These are phyloP conservation scores for Alviniconcha marisindica DNA, from an alignment of 1,140 invertebrate species.

Conservation along the genomic window DNA sequence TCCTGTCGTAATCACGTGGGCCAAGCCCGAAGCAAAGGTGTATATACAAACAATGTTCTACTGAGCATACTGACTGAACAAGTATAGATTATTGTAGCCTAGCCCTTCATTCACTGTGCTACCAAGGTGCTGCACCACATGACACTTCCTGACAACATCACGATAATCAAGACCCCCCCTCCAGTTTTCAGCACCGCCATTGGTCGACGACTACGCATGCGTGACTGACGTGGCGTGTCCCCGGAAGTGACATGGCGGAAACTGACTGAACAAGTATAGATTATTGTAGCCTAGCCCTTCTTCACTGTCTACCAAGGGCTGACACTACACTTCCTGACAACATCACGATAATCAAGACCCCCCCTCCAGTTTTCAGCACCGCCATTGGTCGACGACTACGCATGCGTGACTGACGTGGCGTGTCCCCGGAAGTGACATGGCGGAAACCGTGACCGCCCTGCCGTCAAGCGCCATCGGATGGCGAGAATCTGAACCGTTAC, in stretches of 20 bases:
- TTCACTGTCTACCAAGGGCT: not conserved
- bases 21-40: no score
- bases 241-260: not conserved
- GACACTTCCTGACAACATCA: not conserved
- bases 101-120: not conserved
- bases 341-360: not conserved
- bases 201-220: not conserved
- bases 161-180: not conserved
- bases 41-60: no score
- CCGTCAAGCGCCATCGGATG: constrained; percentile 8
- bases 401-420: not conserved
- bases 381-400: not conserved
- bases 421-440: constrained; percentile 4
- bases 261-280: not conserved
- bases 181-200: not conserved
- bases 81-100: not conserved
- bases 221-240: not conserved
- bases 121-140: not conserved
- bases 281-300: not conserved
- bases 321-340: not conserved
- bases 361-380: not conserved
- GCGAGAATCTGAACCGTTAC: not conserved
- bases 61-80: not conserved
- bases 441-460: not conserved
- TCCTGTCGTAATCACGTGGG: no score